Percentiles rank a stretch among this genome's conserved stretches.
Conservation (phyloP, 2,113 vertebrate species). For the Amphiprion ocellaris region DNA sequence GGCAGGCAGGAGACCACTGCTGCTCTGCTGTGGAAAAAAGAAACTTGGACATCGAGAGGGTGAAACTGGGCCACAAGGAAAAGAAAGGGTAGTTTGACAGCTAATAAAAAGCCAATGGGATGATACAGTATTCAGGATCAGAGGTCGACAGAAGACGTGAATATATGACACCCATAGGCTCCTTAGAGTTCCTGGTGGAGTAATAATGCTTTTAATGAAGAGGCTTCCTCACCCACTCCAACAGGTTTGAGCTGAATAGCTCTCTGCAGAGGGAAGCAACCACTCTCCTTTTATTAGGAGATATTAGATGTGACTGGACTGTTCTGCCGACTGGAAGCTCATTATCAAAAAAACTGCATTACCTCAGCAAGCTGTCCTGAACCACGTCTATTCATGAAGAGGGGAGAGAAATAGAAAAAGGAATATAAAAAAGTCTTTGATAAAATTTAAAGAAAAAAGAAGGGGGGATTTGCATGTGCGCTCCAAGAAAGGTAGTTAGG, state of each 20-base stretch:
- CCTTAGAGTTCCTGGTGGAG: slow-evolving; percentile 30
- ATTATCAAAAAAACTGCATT: slow-evolving; percentile 55
- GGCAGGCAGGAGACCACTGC: slow-evolving; percentile 18
- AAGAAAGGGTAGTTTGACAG: not conserved
- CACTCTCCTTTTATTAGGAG: slow-evolving; percentile 61
- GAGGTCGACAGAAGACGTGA: slow-evolving; percentile 50
- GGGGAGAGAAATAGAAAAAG: slow-evolving; percentile 16
- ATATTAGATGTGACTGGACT: slow-evolving; percentile 61
- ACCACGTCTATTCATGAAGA: slow-evolving; percentile 10
- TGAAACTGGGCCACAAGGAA: slow-evolving; percentile 21
- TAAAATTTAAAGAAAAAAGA: slow-evolving; percentile 26
- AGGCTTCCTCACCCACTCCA: slow-evolving; percentile 19
- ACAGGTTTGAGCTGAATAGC: slow-evolving; percentile 50
- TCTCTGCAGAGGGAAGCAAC: slow-evolving; percentile 43
- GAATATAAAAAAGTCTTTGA: slow-evolving; percentile 45
- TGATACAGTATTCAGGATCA: slow-evolving; percentile 20
- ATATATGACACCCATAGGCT: slow-evolving; percentile 21
- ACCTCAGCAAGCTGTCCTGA: slow-evolving; percentile 50
- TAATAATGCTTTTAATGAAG: slow-evolving; percentile 57
- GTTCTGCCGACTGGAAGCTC: slow-evolving; percentile 54
- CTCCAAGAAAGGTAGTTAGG: slow-evolving; percentile 44
- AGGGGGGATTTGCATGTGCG: slow-evolving; percentile 11
- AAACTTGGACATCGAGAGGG: not conserved
- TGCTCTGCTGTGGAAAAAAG: slow-evolving; percentile 5
- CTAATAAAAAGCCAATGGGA: not conserved